phyloP scores from a whole-genome alignment of 2,113 vertebrate genomes.

The Perca flavescens region DNA sequence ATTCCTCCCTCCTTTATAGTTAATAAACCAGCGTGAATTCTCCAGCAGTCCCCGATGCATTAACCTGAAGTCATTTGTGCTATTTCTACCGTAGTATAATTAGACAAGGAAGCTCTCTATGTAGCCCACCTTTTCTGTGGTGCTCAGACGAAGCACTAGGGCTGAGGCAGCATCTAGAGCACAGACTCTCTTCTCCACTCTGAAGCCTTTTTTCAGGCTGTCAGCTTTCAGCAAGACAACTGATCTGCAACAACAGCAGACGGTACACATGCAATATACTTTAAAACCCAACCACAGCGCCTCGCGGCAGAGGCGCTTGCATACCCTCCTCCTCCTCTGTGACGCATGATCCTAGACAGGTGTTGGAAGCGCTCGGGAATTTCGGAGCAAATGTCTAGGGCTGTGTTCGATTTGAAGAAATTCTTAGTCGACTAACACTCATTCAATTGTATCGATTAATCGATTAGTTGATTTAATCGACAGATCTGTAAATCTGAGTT shows the following conservation, averaged over 20 bases:
- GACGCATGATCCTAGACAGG: slow-evolving; percentile 55
- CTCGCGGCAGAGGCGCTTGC: slow-evolving; percentile 6
- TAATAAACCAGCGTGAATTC: slow-evolving; percentile 27
- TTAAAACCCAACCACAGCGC: slow-evolving; percentile 6
- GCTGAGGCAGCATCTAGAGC: slow-evolving; percentile 35
- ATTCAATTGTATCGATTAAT: no score
- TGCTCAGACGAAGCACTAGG: slow-evolving; percentile 21
- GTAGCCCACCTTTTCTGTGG: slow-evolving; percentile 17
- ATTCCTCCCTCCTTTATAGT: slow-evolving; percentile 18
- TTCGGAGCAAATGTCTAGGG: slow-evolving; percentile 45
- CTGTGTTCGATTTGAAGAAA: no score
- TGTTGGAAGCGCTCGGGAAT: slow-evolving; percentile 45
- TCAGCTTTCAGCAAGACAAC: slow-evolving; percentile 30
- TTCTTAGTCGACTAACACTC: no score
- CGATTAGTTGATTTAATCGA: no score
- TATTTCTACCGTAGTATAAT: slow-evolving; percentile 48
- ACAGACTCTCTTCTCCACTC: slow-evolving; percentile 8
- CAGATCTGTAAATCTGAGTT: no score
- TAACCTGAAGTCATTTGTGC: slow-evolving; percentile 53
- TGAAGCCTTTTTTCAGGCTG: slow-evolving; percentile 26
- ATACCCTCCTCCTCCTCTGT: slow-evolving; percentile 3
- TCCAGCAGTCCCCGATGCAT: slow-evolving; percentile 16
- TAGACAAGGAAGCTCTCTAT: slow-evolving; percentile 29
- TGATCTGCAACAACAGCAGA: slow-evolving; percentile 51
- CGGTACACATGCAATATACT: slow-evolving; percentile 25